Base-by-base conservation (phyloP, 2,113 vertebrate species). In the Kryptolebias marmoratus region DNA sequence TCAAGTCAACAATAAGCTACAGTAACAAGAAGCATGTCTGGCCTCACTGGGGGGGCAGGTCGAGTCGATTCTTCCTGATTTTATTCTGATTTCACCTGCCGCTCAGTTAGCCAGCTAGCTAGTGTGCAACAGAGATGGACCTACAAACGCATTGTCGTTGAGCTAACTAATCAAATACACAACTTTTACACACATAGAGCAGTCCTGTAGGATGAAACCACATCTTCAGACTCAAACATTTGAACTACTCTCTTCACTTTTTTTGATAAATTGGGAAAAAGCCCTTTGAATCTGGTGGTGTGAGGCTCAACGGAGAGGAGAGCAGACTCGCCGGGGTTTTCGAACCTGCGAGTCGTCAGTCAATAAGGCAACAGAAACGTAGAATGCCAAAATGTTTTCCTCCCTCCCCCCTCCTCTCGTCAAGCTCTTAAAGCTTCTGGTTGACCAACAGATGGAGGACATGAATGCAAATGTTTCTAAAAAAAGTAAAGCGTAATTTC, bases 391-490 rank as follows among this genome's bases (percentile, higher is more conserved):
- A 72, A 49, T 32, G 27, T 65, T 71, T 22, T 48, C 64, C 59
- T 57, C 42, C 48, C 61, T 64, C 76, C 65, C 63, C 73, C 70
- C 59, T 70, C 89, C 82, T 63, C 74, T 61, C 77, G 61, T 0
- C 39, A 0, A 54, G 71, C 75, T 67, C 54, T 81, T 92, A 91
- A 93, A 94, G 91, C 92, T 91, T 77, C 69, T 28, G 67, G 85
- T 63, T 63, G 87, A 87, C 75, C 52, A 39, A 73, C 68, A 73
- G 81, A 74, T 48, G 70, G 52, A 82, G 69, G 64, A 56, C 64
- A 44, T 56, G 27, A 32, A 48, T 18, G 0, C 11, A 44, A 78
- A 42, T 42, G 39, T 42, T 36, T 56, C 22, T 22, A 22, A 64
- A 68, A 72, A 65, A 70, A 72, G 68, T 75, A 88, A 89, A 89